Percentiles rank a stretch among this genome's conserved stretches.
Evolutionary conservation across 2,113 vertebrate genomes (phyloP).

Genomic region (Ancistrus triradiatus): DNA sequence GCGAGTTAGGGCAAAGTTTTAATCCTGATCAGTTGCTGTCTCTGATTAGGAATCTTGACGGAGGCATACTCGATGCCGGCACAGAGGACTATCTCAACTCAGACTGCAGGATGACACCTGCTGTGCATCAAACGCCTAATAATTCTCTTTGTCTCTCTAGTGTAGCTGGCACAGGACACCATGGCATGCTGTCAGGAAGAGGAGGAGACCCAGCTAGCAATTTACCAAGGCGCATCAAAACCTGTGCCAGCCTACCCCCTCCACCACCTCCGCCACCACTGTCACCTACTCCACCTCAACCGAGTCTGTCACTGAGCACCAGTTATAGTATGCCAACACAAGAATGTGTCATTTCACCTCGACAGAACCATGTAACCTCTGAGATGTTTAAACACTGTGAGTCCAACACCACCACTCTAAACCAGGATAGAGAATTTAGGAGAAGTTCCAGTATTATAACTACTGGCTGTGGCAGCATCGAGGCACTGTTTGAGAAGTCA

Average conservation of each 20-base stretch:
- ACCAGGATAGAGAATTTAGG: constrained; percentile 75
- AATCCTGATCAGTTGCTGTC: constrained; percentile 57
- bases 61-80: constrained; percentile 48
- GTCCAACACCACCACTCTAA: constrained; percentile 71
- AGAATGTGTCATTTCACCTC: constrained; percentile 75
- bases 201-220: constrained; percentile 80
- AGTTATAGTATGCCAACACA: constrained; percentile 80
- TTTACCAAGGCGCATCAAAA: constrained; percentile 80
- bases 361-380: constrained; percentile 73
- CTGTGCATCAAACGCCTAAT: constrained; percentile 73
- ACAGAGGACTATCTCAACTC: constrained; percentile 62
- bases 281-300: constrained; percentile 66
- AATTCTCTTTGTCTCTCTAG: constrained; percentile 87
- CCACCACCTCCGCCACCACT: constrained; percentile 54
- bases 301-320: constrained; percentile 70
- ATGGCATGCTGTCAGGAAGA: constrained; percentile 79
- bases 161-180: constrained; percentile 87
- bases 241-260: constrained; percentile 67
- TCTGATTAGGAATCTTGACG: constrained; percentile 52
- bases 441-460: constrained; percentile 76
- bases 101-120: constrained; percentile 57
- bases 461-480: constrained; percentile 67
- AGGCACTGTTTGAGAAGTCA: constrained; percentile 75
- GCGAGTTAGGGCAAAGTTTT: constrained; percentile 55
- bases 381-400: constrained; percentile 69